phyloP scores from a whole-genome alignment of 2,113 vertebrate genomes.

The Vidua chalybeata region DNA sequence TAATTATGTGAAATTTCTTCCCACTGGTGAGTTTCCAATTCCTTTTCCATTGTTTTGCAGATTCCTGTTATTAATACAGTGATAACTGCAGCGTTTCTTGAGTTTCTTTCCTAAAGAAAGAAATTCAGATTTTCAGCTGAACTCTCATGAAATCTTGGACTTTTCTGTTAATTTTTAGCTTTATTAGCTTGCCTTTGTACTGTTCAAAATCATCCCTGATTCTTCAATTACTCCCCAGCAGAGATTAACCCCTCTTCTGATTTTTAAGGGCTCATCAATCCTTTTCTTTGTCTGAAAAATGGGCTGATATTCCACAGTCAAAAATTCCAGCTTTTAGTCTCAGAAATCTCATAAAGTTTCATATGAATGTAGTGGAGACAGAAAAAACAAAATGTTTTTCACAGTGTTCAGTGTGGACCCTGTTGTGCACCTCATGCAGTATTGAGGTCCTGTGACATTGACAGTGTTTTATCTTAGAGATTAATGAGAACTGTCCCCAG shows the following conservation, averaged over 20 bases:
- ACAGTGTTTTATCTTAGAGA: background rate
- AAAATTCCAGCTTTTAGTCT: background rate
- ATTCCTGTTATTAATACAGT: background rate
- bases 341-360: background rate
- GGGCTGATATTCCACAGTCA: background rate
- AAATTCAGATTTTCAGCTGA: background rate
- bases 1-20: background rate
- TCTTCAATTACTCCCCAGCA: background rate
- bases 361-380: fast-evolving
- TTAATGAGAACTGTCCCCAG: background rate
- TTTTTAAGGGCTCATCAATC: background rate
- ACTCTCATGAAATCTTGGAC: background rate
- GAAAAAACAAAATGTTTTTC: background rate
- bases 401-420: background rate
- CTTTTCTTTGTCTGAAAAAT: background rate
- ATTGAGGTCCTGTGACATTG: background rate
- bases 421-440: fast-evolving
- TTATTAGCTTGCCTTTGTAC: background rate
- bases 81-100: background rate
- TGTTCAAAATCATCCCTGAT: background rate
- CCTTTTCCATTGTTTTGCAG: background rate
- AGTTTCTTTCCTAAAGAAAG: background rate
- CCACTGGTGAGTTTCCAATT: background rate
- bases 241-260: background rate
- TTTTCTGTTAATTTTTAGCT: background rate